Evolutionary conservation across 2,888 invertebrate species (phyloP).

Genomic region (Scaptomyza cyrtandrae): DNA sequence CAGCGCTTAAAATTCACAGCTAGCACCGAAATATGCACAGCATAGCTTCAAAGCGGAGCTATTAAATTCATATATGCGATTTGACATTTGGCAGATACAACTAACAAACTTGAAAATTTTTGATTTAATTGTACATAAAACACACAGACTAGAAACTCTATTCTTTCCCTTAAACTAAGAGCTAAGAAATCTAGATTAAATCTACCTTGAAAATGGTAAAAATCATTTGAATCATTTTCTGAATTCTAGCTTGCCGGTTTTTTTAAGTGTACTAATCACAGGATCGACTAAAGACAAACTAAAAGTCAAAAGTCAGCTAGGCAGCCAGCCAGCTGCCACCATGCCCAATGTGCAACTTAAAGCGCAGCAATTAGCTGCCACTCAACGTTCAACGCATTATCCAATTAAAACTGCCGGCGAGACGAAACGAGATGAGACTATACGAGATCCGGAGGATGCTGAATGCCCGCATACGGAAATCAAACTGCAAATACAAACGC

Average conservation of each 20-base stretch:
- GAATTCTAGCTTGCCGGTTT: neutral
- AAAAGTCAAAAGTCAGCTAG: slow-evolving; percentile 12
- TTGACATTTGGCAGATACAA: slow-evolving; percentile 10
- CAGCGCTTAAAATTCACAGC: slow-evolving; percentile 63
- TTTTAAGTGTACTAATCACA: slow-evolving; percentile 52
- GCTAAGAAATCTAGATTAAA: too few species aligned
- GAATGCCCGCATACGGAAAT: slow-evolving; percentile 10
- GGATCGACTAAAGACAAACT: slow-evolving; percentile 18
- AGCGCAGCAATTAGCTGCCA: slow-evolving; percentile 58
- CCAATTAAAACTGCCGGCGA: slow-evolving; percentile 54
- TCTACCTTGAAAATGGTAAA: too few species aligned
- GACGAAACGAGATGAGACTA: neutral
- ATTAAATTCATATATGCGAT: slow-evolving; percentile 37
- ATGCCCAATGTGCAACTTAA: slow-evolving; percentile 24
- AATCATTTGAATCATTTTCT: too few species aligned
- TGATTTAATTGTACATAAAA: too few species aligned
- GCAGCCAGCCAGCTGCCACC: slow-evolving; percentile 17
- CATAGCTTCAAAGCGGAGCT: slow-evolving; percentile 36
- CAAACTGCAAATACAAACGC: slow-evolving; percentile 7
- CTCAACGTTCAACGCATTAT: slow-evolving; percentile 44
- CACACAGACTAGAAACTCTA: too few species aligned
- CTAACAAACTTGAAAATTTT: neutral
- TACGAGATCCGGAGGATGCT: neutral
- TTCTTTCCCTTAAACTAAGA: too few species aligned
- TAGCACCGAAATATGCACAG: slow-evolving; percentile 18